A percentile compares a stretch with the other conserved stretches of the same genome.
phyloP scores from a whole-genome alignment of 2,797 vertebrate species.

The Hydrolagus colliei region DNA sequence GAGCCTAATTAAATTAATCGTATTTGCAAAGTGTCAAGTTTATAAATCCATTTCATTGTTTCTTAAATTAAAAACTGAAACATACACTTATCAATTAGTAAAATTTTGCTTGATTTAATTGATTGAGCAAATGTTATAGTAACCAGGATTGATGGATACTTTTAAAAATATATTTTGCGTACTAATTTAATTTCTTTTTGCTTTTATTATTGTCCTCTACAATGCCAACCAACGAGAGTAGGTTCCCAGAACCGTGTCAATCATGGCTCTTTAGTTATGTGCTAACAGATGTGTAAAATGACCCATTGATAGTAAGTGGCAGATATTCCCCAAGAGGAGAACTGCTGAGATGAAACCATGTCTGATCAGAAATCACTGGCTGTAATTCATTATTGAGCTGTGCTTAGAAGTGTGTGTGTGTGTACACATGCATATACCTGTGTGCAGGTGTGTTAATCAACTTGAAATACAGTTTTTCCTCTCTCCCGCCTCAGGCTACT shows the following conservation, averaged over 20 bases:
- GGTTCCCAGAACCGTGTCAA: neutral
- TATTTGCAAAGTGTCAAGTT: neutral
- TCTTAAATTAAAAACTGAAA: slow-evolving; percentile 3
- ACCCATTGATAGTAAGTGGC: neutral
- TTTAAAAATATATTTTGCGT: neutral
- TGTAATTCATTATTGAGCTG: neutral
- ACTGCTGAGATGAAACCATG: neutral
- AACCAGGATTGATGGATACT: neutral
- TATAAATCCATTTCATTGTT: neutral
- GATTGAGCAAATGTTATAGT: neutral
- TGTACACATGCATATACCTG: neutral
- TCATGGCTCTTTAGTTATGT: neutral
- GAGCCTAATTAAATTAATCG: neutral
- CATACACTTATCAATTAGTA: neutral
- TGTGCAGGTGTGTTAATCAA: neutral
- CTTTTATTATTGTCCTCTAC: neutral
- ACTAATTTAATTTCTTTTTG: neutral
- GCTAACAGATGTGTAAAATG: neutral
- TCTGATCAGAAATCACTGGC: neutral
- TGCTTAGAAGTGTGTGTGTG: no score
- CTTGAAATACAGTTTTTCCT: neutral
- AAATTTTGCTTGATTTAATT: slow-evolving; percentile 1
- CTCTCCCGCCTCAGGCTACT: neutral
- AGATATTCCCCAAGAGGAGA: neutral
- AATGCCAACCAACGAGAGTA: neutral